Conservation (phyloP, 2,797 vertebrate species). For the Hylomyscus alleni region DNA sequence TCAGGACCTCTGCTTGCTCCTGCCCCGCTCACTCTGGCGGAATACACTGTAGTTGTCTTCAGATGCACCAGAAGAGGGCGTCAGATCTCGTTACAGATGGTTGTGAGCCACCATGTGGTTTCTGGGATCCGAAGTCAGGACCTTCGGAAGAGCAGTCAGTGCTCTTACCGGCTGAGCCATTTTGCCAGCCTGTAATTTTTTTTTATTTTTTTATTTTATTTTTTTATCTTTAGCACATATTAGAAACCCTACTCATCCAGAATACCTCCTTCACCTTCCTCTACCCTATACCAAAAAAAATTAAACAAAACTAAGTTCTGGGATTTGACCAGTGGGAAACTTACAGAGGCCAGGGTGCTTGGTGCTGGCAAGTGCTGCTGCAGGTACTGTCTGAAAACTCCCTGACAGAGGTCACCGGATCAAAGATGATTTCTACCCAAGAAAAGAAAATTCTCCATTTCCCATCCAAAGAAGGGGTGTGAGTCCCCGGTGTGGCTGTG, state of each 20-base stretch:
- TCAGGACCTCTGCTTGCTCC: no score
- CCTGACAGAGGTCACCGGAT: constrained; percentile 87
- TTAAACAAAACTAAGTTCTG: not conserved
- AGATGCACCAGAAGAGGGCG: no score
- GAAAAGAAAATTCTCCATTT: constrained; percentile 62
- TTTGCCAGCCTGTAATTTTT: no score
- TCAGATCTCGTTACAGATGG: no score
- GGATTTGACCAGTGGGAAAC: constrained; percentile 82
- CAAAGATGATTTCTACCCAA: constrained; percentile 87
- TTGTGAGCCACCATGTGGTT: no score
- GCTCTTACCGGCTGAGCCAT: no score
- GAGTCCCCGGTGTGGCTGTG: constrained; percentile 80
- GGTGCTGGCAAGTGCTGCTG: constrained; percentile 79
- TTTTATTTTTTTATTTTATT: not conserved
- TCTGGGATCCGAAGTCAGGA: no score
- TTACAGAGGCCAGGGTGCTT: constrained; percentile 83
- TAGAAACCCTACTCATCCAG: not conserved
- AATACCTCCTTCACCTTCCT: not conserved
- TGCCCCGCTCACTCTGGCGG: no score
- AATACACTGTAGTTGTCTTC: no score
- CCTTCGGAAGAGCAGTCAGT: no score
- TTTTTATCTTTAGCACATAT: not conserved
- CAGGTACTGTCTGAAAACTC: constrained; percentile 85
- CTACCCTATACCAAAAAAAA: not conserved
- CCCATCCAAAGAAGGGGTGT: constrained; percentile 55